phyloP scores from a whole-genome alignment of 2,888 invertebrate genomes.

The Hirtodrosophila cameraria region DNA sequence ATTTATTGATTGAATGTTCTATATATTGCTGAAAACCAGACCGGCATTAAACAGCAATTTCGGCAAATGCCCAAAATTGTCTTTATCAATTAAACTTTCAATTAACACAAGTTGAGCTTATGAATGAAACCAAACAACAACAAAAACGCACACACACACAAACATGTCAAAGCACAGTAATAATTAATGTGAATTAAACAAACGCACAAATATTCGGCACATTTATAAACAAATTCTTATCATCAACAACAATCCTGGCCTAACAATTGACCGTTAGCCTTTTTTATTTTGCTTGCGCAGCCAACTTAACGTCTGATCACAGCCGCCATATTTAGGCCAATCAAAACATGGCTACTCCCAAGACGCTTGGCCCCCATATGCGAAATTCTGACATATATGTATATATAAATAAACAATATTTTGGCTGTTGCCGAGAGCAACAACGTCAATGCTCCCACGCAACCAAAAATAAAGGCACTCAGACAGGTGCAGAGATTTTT shows the following conservation, averaged over 20 bases:
- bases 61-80: conserved; percentile 44
- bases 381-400: conserved; percentile 31
- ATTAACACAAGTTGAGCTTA: conserved; percentile 47
- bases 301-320: conserved; percentile 13
- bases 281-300: not conserved
- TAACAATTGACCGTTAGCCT: conserved; percentile 7
- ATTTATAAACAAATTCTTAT: not conserved
- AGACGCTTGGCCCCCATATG: conserved; percentile 11
- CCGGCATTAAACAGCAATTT: conserved; percentile 22
- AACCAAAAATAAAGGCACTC: not conserved
- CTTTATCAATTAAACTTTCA: conserved; percentile 61
- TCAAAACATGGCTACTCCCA: conserved; percentile 3
- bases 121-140: conserved; percentile 47
- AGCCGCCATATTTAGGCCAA: conserved; percentile 13
- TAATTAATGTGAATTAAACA: conserved; percentile 46
- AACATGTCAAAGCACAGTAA: conserved; percentile 25
- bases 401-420: conserved; percentile 28
- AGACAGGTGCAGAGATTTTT: conserved; percentile 17
- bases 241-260: not conserved
- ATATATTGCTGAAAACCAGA: conserved; percentile 10
- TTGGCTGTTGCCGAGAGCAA: conserved; percentile 3
- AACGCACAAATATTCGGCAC: not conserved
- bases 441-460: conserved; percentile 23
- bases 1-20: conserved; percentile 41
- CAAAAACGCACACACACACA: conserved; percentile 8